Conservation (phyloP, 2,797 vertebrate genomes). For the Notamacropus eugenii region DNA sequence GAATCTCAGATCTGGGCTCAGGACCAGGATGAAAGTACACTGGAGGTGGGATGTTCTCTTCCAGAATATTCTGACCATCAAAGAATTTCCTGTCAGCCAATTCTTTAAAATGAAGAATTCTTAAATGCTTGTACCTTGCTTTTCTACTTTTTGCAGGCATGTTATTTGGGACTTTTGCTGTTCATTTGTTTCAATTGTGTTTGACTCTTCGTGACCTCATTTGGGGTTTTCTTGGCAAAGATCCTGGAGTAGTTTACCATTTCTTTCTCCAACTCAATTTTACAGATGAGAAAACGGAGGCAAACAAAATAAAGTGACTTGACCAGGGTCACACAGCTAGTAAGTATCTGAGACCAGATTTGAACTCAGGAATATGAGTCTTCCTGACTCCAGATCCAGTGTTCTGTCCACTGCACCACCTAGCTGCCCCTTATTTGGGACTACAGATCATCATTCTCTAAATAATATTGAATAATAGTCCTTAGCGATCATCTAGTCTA, state of each 20-base stretch:
- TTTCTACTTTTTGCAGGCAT: not conserved
- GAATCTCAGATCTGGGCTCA: not conserved
- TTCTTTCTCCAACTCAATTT: not conserved
- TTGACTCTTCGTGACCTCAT: not conserved
- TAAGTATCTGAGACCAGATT: not conserved
- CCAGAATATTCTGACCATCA: not conserved
- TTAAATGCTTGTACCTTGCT: constrained; percentile 7
- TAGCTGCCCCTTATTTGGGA: not conserved
- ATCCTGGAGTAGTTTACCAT: not conserved
- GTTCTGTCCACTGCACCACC: not conserved
- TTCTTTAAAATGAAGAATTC: constrained; percentile 19
- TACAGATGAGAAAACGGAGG: not conserved
- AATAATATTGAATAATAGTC: not conserved
- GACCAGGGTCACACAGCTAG: not conserved
- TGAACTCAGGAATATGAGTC: not conserved
- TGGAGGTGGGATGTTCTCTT: not conserved
- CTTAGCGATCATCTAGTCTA: not conserved
- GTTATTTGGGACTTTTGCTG: constrained; percentile 5
- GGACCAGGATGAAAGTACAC: not conserved
- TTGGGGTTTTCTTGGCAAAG: not conserved
- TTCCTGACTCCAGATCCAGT: not conserved
- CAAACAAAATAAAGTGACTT: not conserved
- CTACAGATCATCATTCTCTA: not conserved
- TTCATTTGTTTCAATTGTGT: not conserved
- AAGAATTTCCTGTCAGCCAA: constrained; percentile 17